Conservation (phyloP, 2,888 invertebrate species). For the Glomeris marginata region DNA sequence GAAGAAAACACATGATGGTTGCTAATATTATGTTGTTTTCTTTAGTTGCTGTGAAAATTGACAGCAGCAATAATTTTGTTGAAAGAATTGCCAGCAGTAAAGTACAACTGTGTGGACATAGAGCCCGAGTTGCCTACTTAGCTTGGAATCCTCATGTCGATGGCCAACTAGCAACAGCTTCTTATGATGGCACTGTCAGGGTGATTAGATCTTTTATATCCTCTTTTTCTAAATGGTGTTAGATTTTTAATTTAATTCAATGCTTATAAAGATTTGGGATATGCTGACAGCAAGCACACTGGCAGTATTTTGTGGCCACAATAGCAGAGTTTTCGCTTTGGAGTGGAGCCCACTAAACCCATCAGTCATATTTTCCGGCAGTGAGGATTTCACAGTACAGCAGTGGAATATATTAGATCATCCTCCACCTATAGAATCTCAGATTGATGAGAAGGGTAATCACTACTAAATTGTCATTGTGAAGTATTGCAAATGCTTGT, state of each 20-base stretch:
- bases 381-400: constrained; percentile 47
- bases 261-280: constrained; percentile 44
- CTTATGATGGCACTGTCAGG: constrained; percentile 51
- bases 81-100: constrained; percentile 15
- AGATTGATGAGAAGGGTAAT: not conserved
- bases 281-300: constrained; percentile 38
- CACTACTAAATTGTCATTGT: not conserved
- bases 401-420: constrained; percentile 45
- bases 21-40: not conserved
- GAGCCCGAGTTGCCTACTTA: constrained; percentile 38
- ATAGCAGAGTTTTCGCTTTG: constrained; percentile 39
- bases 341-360: constrained; percentile 50
- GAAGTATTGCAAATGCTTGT: not conserved
- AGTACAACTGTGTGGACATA: constrained; percentile 34
- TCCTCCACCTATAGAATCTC: not conserved
- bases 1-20: not conserved
- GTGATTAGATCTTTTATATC: constrained; percentile 32
- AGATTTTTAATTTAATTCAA: not conserved
- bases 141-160: constrained; percentile 55
- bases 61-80: not conserved
- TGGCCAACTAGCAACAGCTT: constrained; percentile 47
- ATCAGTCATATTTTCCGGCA: constrained; percentile 47
- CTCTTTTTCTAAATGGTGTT: not conserved
- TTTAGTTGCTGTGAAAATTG: not conserved
- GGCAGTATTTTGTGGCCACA: constrained; percentile 44